Evolutionary conservation across 2,888 invertebrate species (phyloP).

Genomic region (Aradus depressus): DNA sequence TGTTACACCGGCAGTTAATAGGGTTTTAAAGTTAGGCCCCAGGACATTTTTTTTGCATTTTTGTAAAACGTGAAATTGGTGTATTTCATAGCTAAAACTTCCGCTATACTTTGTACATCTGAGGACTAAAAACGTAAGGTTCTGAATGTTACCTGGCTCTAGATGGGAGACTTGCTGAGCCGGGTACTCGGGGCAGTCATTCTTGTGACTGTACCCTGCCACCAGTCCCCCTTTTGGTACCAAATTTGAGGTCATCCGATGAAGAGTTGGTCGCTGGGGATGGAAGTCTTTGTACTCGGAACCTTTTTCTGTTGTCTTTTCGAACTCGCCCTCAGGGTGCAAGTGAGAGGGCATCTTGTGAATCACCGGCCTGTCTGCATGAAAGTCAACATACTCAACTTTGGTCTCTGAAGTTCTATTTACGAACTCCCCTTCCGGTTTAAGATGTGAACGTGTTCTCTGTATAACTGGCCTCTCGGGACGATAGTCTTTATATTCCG

Average conservation of each 20-base stretch:
- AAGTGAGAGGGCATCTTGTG: conserved; percentile 20
- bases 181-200: conserved; percentile 27
- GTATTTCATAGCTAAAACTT: too few species aligned
- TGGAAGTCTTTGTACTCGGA: conserved; percentile 26
- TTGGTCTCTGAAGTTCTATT: conserved; percentile 21
- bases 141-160: neutral
- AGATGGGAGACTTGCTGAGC: conserved; percentile 8
- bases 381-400: conserved; percentile 25
- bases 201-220: conserved; percentile 16
- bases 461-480: conserved; percentile 21
- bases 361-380: conserved; percentile 22
- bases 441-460: conserved; percentile 24
- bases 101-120: too few species aligned
- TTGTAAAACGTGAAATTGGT: too few species aligned
- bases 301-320: conserved; percentile 19
- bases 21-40: too few species aligned
- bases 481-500: conserved; percentile 19
- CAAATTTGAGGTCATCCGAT: conserved; percentile 22
- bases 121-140: too few species aligned
- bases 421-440: conserved; percentile 24
- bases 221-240: conserved; percentile 23
- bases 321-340: conserved; percentile 26
- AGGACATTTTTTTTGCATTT: too few species aligned
- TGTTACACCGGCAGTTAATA: too few species aligned
- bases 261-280: conserved; percentile 22